Conservation (phyloP, 1,140 invertebrate species). For the Carcinoscorpius rotundicauda region DNA sequence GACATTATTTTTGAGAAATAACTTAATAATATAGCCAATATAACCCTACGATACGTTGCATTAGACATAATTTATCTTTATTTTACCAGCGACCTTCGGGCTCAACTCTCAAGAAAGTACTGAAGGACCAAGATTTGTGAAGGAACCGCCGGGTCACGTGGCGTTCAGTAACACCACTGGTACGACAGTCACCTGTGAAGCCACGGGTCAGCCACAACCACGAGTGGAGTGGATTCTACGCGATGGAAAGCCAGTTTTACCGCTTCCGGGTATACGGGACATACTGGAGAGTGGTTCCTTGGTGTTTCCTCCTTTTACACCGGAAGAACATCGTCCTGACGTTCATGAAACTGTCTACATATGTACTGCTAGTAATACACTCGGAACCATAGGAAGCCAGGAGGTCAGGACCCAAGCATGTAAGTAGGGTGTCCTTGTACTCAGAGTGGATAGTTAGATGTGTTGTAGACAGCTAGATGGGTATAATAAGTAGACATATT, state of each 20-base stretch:
- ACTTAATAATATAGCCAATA: no score
- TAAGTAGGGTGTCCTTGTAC: constrained; percentile 38
- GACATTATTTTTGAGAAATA: no score
- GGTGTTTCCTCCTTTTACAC: constrained; percentile 31
- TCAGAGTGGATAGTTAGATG: no score
- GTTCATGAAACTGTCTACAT: constrained; percentile 45
- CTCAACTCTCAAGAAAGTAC: no score
- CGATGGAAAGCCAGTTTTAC: constrained; percentile 45
- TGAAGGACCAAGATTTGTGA: constrained; percentile 71
- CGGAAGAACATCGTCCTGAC: constrained; percentile 41
- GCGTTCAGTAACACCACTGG: constrained; percentile 91
- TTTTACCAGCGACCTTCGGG: no score
- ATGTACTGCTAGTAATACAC: constrained; percentile 77
- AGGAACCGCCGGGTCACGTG: constrained; percentile 76
- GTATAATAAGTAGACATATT: no score
- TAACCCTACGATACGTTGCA: no score
- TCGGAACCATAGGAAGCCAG: constrained; percentile 76
- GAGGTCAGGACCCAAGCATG: constrained; percentile 89
- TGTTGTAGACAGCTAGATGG: no score
- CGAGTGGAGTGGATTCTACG: constrained; percentile 61
- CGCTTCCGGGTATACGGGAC: constrained; percentile 53
- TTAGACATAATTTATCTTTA: no score
- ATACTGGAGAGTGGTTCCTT: constrained; percentile 38
- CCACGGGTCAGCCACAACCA: constrained; percentile 62
- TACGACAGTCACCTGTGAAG: constrained; percentile 78